Conservation (phyloP, 1,140 invertebrate species). For the Aplysia californica region DNA sequence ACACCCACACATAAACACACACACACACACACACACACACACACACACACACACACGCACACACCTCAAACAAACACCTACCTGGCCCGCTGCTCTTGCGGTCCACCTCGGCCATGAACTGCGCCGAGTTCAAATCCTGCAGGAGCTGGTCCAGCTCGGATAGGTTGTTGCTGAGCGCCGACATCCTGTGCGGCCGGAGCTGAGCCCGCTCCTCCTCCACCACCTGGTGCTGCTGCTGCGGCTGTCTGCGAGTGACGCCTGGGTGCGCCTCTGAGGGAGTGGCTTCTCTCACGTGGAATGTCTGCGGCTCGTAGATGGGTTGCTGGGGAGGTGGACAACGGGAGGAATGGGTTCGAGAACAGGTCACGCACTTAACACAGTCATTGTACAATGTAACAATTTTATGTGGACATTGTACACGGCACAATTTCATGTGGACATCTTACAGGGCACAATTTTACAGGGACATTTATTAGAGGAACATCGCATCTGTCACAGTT, state of each 20-base stretch:
- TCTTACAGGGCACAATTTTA: background rate
- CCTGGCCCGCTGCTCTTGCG: conserved; percentile 44
- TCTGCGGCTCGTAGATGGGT: conserved; percentile 57
- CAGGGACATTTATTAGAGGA: background rate
- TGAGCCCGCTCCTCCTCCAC: background rate
- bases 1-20: no score
- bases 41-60: background rate
- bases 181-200: conserved; percentile 53
- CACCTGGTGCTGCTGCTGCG: no score
- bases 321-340: conserved; percentile 24
- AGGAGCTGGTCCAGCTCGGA: conserved; percentile 92
- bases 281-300: conserved; percentile 70
- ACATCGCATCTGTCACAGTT: background rate
- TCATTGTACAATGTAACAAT: background rate
- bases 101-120: conserved; percentile 73
- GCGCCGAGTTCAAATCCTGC: conserved; percentile 88
- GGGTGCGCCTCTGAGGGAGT: conserved; percentile 59
- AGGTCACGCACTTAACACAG: background rate
- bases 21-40: background rate
- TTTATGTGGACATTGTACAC: background rate
- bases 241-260: conserved; percentile 10
- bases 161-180: conserved; percentile 80
- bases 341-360: background rate
- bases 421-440: background rate
- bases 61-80: no score